These are phyloP conservation scores for Trilocha varians DNA, from an alignment of 2,888 invertebrate genomes.

Conservation along the genomic window DNA sequence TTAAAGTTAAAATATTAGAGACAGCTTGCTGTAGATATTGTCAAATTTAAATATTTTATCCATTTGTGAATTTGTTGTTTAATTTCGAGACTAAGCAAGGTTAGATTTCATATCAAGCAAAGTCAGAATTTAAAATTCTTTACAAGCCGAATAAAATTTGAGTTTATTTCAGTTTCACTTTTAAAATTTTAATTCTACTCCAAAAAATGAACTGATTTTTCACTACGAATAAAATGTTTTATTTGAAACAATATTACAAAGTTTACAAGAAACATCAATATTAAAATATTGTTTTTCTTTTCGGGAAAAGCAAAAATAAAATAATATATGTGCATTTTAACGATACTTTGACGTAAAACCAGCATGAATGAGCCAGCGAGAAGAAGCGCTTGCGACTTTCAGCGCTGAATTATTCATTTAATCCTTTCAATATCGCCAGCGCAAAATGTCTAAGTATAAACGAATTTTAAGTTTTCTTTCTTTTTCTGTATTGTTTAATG, in stretches of 20 bases:
- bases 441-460: constrained; percentile 31
- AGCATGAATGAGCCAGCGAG: constrained; percentile 36
- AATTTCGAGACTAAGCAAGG: too few species aligned
- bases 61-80: too few species aligned
- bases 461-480: constrained; percentile 30
- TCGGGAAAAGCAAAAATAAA: constrained; percentile 24
- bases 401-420: constrained; percentile 57
- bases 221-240: not conserved
- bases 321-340: constrained; percentile 54
- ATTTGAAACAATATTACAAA: not conserved
- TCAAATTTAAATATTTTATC: too few species aligned
- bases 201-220: too few species aligned
- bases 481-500: constrained; percentile 28
- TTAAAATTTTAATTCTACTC: too few species aligned
- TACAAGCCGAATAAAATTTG: too few species aligned
- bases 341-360: constrained; percentile 42
- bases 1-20: too few species aligned
- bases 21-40: too few species aligned
- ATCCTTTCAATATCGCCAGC: constrained; percentile 56
- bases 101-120: too few species aligned
- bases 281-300: constrained; percentile 21
- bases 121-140: too few species aligned
- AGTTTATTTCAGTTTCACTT: too few species aligned
- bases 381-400: constrained; percentile 45
- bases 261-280: not conserved